Percentiles rank a stretch among this genome's conserved stretches.
phyloP scores from a whole-genome alignment of 2,888 invertebrate genomes.

The Chaetogeoica ovagalla region DNA sequence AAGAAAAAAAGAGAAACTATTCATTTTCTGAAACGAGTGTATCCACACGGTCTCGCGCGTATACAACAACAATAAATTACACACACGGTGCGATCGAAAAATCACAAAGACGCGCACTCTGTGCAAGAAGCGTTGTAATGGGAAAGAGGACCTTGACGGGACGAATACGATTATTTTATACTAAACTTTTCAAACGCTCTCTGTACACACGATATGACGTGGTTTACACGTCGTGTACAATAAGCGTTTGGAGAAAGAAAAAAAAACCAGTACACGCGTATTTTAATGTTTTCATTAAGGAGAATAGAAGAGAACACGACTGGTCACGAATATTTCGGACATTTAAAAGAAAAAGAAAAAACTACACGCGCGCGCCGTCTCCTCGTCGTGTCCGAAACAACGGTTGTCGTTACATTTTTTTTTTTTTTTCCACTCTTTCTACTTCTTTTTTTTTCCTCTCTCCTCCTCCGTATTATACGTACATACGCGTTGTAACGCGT shows the following conservation, averaged over 20 bases:
- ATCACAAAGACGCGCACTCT: no score
- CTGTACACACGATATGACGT: no score
- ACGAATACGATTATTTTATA: no score
- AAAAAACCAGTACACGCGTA: background rate
- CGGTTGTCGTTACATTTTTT: background rate
- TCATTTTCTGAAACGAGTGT: slow-evolving; percentile 42
- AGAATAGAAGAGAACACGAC: slow-evolving; percentile 31
- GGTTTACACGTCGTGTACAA: background rate
- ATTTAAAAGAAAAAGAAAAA: slow-evolving; percentile 12
- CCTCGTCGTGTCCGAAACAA: background rate
- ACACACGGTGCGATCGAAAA: no score
- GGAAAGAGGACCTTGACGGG: no score
- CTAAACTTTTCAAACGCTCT: no score
- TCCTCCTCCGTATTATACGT: slow-evolving; percentile 1
- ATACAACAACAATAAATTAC: no score
- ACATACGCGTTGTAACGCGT: slow-evolving; percentile 8
- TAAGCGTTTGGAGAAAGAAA: no score
- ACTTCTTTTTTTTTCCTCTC: no score
- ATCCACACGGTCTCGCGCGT: background rate
- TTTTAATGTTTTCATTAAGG: slow-evolving; percentile 47
- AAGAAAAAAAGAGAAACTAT: slow-evolving; percentile 21
- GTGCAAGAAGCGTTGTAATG: no score
- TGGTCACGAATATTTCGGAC: slow-evolving; percentile 49
- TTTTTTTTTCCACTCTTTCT: no score
- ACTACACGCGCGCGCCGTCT: slow-evolving; percentile 1